phyloP scores from a whole-genome alignment of 2,797 vertebrate species.

The Chelon labrosus region DNA sequence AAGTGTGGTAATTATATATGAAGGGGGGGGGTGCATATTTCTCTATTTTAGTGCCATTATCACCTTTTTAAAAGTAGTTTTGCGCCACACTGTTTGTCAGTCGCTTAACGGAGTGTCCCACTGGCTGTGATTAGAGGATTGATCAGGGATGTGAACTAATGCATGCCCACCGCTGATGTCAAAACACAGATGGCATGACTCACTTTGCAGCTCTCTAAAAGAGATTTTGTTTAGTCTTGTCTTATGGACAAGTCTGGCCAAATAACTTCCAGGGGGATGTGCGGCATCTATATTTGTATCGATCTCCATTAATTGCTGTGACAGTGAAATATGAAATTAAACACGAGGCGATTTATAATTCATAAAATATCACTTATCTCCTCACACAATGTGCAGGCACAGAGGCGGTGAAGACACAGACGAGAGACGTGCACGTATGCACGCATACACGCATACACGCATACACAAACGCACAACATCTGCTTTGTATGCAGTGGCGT shows the following conservation, averaged over 20 bases:
- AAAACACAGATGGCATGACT: slow-evolving; percentile 70
- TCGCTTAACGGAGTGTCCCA: slow-evolving; percentile 48
- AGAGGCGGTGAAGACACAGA: slow-evolving; percentile 14
- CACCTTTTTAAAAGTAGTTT: slow-evolving; percentile 42
- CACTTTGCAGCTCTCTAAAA: slow-evolving; percentile 52
- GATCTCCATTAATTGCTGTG: slow-evolving; percentile 76
- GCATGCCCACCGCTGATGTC: slow-evolving; percentile 58
- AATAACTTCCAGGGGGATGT: slow-evolving; percentile 69
- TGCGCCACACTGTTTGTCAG: slow-evolving; percentile 35
- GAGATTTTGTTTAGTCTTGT: slow-evolving; percentile 72
- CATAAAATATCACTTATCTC: slow-evolving; percentile 36
- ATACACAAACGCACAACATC: slow-evolving; percentile 28
- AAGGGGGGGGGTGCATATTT: slow-evolving; percentile 19
- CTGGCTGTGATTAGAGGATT: slow-evolving; percentile 66
- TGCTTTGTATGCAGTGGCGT: slow-evolving; percentile 43
- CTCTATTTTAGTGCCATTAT: slow-evolving; percentile 49
- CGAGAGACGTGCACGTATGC: not conserved
- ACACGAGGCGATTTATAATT: slow-evolving; percentile 30
- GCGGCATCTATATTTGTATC: slow-evolving; percentile 61
- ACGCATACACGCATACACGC: not conserved
- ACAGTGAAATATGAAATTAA: slow-evolving; percentile 63
- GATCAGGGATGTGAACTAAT: slow-evolving; percentile 64
- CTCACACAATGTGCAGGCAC: slow-evolving; percentile 15
- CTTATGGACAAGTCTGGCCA: slow-evolving; percentile 59
- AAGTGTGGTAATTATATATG: slow-evolving; percentile 62